Base-by-base conservation (phyloP, 1,140 invertebrate species). In the Ericerus pela region DNA sequence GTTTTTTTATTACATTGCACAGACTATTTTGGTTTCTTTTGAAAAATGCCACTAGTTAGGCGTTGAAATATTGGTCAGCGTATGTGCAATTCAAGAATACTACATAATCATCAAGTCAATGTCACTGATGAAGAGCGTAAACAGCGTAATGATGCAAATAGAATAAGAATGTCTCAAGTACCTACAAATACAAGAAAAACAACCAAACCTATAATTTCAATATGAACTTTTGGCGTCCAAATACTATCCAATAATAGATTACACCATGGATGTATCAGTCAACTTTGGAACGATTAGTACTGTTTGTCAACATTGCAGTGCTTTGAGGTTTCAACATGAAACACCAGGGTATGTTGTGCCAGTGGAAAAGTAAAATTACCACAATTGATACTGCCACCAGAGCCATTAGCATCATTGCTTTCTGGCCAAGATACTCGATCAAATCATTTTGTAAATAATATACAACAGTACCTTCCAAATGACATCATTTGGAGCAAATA, bases 381-480 rank as follows among this genome's bases (percentile, higher is more conserved):
- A 38, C 12, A 38, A 38, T 3, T 38, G 2, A 38, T 20, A 38
- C 36, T 12, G 36, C 3, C 12, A 38, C 11, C 36, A 38, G 36
- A 38, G 36, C 36, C 36, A 11, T 20, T 38, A 20, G 20, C 11
- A 38, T 38, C 36, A 38, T 38, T 38, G 36, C 36, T 38, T 38
- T 38, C 36, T 38, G 36, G 36, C 36, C 36, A 38, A 38, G 36
- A 38, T 5, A 5, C 36, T 38, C 36, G 11, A 38, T 38, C 36
- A 11, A 38, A 38, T 5, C 36, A 38, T 38, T 38, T 38, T 11
- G n/a, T 38, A 20, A 5, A 38, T 5, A 38, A 11, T 38, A 12
- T 38, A 38, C 36, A 12, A 38, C n/a, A 38, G 36, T 38, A 38
- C 11, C 12, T 38, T 38, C 2, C 36, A 36, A 58, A 37, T 38